Base-by-base conservation (phyloP, 2,888 invertebrate genomes). In the Pedicia rivosa region DNA sequence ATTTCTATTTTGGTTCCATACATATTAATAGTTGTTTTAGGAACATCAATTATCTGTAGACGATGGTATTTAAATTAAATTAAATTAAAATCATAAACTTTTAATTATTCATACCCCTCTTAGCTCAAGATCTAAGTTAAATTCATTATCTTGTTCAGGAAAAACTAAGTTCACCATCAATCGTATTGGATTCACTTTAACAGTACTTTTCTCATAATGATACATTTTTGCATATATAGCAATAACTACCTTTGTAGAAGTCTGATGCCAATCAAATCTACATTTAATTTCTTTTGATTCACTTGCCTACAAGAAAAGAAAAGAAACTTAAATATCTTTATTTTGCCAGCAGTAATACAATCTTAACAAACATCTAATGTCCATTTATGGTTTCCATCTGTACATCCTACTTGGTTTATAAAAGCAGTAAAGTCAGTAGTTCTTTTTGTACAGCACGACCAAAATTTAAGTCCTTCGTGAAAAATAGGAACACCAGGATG, bases 191-290 rank as follows among this genome's bases (percentile, higher is more conserved):
- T 88, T 95, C 15, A 87, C 62, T 63, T 83, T 77, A 2, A 98
- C 67, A 37, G 55, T 63, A 42, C 87, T 86, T 40, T 68, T 56
- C 13, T 68, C 67, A 8, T 91, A 88, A 47, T 86, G 74, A 53
- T 90, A 84, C 47, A 83, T 76, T 64, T 95, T 95, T 2, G 87
- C 84, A 62, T 87, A 97, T 30, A 95, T 71, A 25, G 91, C 80
- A 34, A 95, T 72, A 41, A 83, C 79, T 1, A 95, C 82, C 55
- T 73, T 70, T 1, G 75, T 69, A 0, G 76, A 77, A 1, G 94
- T 95, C 65, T 97, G 95, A 63, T 94, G 90, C 84, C 91, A 92
- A 57, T 97, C 95, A 68, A 83, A 78, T 16, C 92, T 73, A 54
- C 94, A 94, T 40, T 74, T 66, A 2, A 72, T 64, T 5, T 63